These are phyloP conservation scores for Zootoca vivipara DNA, from an alignment of 2,113 vertebrate species.

Conservation along the genomic window DNA sequence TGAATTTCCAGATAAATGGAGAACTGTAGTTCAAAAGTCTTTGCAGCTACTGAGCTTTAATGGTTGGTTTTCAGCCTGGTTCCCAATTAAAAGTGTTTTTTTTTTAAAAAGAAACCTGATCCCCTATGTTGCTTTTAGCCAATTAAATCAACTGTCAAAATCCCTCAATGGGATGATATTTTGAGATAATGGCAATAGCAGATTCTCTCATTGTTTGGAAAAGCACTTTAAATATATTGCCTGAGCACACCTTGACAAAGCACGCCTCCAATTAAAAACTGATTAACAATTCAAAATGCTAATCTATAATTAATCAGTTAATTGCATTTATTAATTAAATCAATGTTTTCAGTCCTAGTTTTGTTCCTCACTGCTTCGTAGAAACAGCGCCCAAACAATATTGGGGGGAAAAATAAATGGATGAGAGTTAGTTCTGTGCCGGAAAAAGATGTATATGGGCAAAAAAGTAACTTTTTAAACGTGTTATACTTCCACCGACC, in stretches of 20 bases:
- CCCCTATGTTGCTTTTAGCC: not conserved
- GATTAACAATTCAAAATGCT: not conserved
- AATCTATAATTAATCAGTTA: constrained; percentile 13
- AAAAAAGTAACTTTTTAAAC: not conserved
- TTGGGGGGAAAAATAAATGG: not conserved
- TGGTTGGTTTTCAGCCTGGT: not conserved
- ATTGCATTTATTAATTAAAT: constrained; percentile 4
- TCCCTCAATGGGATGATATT: not conserved
- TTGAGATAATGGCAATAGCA: not conserved
- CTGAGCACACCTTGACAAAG: not conserved
- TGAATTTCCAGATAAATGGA: not conserved
- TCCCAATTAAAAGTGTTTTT: not conserved
- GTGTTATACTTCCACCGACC: not conserved
- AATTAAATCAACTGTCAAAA: not conserved
- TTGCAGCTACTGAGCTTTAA: not conserved
- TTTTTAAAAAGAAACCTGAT: not conserved
- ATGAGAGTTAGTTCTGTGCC: not conserved
- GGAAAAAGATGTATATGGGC: not conserved
- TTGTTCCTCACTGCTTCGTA: not conserved
- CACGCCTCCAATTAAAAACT: not conserved
- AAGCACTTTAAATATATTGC: not conserved
- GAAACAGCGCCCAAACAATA: not conserved
- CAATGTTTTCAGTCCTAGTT: not conserved
- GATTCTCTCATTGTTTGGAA: not conserved
- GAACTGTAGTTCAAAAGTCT: not conserved